phyloP scores from a whole-genome alignment of 2,113 vertebrate species.

The Delphinus delphis region DNA sequence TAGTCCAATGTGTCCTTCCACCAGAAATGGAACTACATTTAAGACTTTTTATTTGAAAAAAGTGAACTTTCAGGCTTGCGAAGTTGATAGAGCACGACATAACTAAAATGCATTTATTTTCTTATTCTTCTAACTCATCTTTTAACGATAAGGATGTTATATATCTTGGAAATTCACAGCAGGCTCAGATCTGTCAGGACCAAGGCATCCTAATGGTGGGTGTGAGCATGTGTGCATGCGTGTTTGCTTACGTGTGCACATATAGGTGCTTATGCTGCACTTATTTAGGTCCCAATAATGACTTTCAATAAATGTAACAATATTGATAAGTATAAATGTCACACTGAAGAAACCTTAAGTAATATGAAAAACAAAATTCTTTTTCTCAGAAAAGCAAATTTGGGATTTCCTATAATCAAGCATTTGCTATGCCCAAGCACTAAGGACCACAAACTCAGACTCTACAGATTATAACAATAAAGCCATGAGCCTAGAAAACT shows the following conservation, averaged over 20 bases:
- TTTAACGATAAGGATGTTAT: not conserved
- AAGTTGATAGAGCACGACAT: not conserved
- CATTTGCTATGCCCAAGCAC: not conserved
- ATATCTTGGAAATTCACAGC: not conserved
- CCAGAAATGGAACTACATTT: not conserved
- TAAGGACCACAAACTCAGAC: not conserved
- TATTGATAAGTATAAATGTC: not conserved
- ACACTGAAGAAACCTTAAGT: not conserved
- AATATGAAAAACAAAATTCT: not conserved
- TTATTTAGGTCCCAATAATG: not conserved
- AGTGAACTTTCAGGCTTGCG: not conserved
- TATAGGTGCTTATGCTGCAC: not conserved
- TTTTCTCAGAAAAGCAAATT: constrained; percentile 1
- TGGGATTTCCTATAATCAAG: not conserved
- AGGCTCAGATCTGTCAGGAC: not conserved
- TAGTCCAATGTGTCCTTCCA: not conserved
- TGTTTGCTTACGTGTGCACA: not conserved
- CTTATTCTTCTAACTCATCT: not conserved
- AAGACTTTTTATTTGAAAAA: not conserved
- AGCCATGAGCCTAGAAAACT: not conserved
- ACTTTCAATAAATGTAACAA: not conserved
- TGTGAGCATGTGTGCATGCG: not conserved
- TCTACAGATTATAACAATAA: not conserved
- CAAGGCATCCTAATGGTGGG: not conserved
- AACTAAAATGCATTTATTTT: not conserved